A percentile compares a stretch with the other conserved stretches of the same genome.
These are phyloP conservation scores for Oxyruncus cristatus DNA, from an alignment of 2,113 vertebrate genomes.

Conservation along the genomic window DNA sequence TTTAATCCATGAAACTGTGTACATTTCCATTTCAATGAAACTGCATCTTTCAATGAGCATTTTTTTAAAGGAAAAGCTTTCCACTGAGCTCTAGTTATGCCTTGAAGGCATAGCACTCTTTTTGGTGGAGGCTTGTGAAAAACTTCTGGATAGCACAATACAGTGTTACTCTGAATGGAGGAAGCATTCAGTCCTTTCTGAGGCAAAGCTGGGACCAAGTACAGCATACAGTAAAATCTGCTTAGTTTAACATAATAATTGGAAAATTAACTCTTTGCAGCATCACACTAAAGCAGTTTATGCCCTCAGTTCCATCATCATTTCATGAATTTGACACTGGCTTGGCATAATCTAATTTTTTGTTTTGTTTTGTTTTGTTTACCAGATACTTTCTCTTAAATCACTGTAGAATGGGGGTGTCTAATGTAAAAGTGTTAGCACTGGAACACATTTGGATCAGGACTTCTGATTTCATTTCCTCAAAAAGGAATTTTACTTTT, in stretches of 20 bases:
- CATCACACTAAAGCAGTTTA: not conserved
- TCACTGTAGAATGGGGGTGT: not conserved
- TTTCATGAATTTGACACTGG: not conserved
- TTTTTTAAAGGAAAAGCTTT: slow-evolving; percentile 62
- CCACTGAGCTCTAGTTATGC: slow-evolving; percentile 46
- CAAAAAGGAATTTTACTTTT: not conserved
- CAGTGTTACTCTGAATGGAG: slow-evolving; percentile 27
- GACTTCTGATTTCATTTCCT: not conserved
- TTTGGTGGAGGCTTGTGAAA: slow-evolving; percentile 53
- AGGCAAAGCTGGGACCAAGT: not conserved
- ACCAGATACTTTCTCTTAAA: not conserved
- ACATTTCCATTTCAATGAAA: slow-evolving; percentile 68
- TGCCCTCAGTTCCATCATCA: not conserved
- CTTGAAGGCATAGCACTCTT: slow-evolving; percentile 61
- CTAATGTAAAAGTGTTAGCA: not conserved
- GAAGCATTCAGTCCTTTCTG: slow-evolving; percentile 28
- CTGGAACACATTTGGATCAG: not conserved
- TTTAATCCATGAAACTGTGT: slow-evolving; percentile 61
- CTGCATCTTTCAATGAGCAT: slow-evolving; percentile 55
- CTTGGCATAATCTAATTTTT: not conserved
- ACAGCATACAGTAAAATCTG: not conserved
- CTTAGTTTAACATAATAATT: slow-evolving; percentile 8
- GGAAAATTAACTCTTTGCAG: slow-evolving; percentile 14
- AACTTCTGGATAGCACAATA: slow-evolving; percentile 60
- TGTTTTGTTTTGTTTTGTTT: not conserved